Evolutionary conservation across 2,888 invertebrate species (phyloP).

Genomic region (Lasiommata megera): DNA sequence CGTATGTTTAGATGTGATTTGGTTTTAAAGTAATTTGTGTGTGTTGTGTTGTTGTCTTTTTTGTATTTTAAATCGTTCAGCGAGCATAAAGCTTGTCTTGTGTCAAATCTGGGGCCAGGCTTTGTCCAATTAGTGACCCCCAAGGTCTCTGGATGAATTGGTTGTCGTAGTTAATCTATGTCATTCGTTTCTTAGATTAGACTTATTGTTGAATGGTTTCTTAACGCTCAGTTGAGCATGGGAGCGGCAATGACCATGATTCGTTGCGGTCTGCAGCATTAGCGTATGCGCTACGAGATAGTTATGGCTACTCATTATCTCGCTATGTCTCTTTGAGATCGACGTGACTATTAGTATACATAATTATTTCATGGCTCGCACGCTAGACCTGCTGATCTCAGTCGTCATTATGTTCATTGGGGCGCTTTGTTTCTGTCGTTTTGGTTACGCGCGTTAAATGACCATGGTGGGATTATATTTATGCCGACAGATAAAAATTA

Average conservation of each 20-base stretch:
- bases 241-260: constrained; percentile 44
- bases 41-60: too few relatives aligned
- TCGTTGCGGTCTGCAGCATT: constrained; percentile 39
- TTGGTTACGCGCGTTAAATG: constrained; percentile 21
- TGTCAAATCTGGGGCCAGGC: too few relatives aligned
- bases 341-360: too few relatives aligned
- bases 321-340: too few relatives aligned
- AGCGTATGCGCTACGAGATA: neutral
- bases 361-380: too few relatives aligned
- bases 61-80: neutral
- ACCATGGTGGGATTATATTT: constrained; percentile 14
- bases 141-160: neutral
- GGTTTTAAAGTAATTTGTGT: too few relatives aligned
- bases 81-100: too few relatives aligned
- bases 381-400: constrained; percentile 22
- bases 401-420: constrained; percentile 35
- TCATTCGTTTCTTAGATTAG: constrained; percentile 19
- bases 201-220: constrained; percentile 25
- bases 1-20: too few relatives aligned
- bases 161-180: constrained; percentile 13
- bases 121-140: too few relatives aligned
- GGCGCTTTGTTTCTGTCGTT: constrained; percentile 35
- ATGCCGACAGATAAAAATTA: neutral
- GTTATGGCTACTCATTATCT: too few relatives aligned
- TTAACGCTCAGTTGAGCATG: constrained; percentile 41